A percentile compares a stretch with the other conserved stretches of the same genome.
These are phyloP conservation scores for Holothuria scabra DNA, from an alignment of 53 echinoderm and acorn worm genomes.

Conservation along the genomic window DNA sequence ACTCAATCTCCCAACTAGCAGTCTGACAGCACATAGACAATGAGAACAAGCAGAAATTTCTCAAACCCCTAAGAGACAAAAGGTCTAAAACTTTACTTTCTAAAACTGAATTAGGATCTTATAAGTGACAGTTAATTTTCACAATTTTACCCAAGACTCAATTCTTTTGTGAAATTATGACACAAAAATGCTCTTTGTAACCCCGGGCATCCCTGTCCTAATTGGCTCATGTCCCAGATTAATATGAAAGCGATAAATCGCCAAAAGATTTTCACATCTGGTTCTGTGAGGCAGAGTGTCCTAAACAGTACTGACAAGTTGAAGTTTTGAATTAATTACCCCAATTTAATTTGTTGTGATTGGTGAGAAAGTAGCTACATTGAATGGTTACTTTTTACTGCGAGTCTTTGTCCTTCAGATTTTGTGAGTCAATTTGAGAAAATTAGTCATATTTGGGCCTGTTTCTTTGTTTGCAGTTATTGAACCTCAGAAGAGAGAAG, in stretches of 20 bases:
- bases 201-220: constrained; percentile 9
- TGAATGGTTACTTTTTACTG: neutral
- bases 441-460: too few relatives aligned
- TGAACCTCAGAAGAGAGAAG: too few relatives aligned
- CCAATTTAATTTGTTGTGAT: constrained; percentile 12
- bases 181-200: constrained; percentile 8
- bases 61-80: constrained; percentile 23
- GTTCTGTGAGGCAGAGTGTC: too few relatives aligned
- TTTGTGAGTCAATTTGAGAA: too few relatives aligned
- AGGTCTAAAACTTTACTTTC: neutral
- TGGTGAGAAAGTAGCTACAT: neutral
- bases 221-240: constrained; percentile 19
- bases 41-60: neutral
- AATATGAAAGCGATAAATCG: too few relatives aligned
- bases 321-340: constrained; percentile 35
- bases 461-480: too few relatives aligned
- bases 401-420: neutral
- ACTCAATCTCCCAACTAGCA: too few relatives aligned
- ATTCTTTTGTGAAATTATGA: constrained; percentile 25
- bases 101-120: neutral
- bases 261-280: too few relatives aligned
- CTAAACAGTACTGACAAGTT: neutral
- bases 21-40: too few relatives aligned
- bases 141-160: neutral
- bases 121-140: neutral